These are phyloP conservation scores for Micropoecilia bifurca DNA, from an alignment of 2,797 vertebrate genomes.

Conservation along the genomic window DNA sequence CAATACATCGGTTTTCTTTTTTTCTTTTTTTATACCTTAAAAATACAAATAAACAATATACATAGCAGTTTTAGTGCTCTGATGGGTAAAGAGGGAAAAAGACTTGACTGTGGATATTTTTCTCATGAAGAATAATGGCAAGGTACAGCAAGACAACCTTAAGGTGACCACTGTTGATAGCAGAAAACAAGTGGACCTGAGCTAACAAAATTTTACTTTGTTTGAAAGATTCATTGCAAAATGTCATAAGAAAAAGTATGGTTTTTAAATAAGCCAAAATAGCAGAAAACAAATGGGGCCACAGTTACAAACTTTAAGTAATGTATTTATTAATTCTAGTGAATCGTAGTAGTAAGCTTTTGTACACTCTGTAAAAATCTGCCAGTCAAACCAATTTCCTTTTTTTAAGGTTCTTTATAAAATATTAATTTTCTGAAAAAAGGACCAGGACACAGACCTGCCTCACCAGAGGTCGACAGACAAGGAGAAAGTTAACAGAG, in stretches of 20 bases:
- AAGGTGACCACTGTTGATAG: background rate
- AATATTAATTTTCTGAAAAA: background rate
- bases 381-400: background rate
- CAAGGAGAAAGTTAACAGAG: background rate
- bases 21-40: conserved; percentile 22
- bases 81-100: conserved; percentile 29
- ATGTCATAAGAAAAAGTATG: background rate
- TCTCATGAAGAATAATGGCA: conserved; percentile 72
- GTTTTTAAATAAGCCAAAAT: background rate
- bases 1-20: conserved; percentile 67
- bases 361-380: background rate
- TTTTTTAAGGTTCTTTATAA: background rate
- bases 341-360: background rate
- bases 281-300: too few relatives aligned
- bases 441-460: background rate
- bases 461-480: background rate
- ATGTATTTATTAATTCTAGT: background rate
- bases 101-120: conserved; percentile 82
- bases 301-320: background rate
- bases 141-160: conserved; percentile 51
- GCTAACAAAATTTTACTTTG: conserved; percentile 31
- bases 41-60: conserved; percentile 43
- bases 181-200: conserved; percentile 47
- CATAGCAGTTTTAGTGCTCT: conserved; percentile 10
- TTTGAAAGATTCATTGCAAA: background rate